Percentiles rank a stretch among this genome's conserved stretches.
These are phyloP conservation scores for Leiothrix lutea DNA, from an alignment of 2,113 vertebrate genomes.

Conservation along the genomic window DNA sequence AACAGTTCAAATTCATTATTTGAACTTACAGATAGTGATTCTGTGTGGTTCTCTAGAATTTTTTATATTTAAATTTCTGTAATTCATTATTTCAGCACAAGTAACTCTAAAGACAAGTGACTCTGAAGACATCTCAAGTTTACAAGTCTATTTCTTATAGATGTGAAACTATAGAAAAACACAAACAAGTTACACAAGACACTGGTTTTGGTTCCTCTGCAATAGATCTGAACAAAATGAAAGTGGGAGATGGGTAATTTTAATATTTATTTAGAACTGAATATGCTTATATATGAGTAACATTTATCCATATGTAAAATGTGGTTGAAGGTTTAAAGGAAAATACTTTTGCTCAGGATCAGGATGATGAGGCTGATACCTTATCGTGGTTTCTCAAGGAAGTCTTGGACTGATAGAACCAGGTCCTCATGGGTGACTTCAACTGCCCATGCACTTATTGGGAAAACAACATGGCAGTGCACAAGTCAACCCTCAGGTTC, in stretches of 20 bases:
- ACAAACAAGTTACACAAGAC: background rate
- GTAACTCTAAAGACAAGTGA: background rate
- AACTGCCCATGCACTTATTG: background rate
- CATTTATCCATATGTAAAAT: background rate
- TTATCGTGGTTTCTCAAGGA: background rate
- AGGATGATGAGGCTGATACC: background rate
- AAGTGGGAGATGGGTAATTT: background rate
- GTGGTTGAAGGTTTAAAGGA: background rate
- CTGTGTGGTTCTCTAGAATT: background rate
- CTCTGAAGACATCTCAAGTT: background rate
- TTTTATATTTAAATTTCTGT: background rate
- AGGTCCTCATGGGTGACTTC: background rate
- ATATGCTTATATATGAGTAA: background rate
- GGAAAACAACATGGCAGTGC: accelerated
- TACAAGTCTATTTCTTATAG: background rate
- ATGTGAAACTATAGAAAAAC: background rate
- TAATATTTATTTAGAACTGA: background rate
- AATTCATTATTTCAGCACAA: background rate
- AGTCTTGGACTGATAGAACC: background rate
- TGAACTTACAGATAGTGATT: background rate
- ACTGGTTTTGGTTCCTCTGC: background rate
- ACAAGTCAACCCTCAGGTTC: background rate
- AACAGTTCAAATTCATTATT: background rate
- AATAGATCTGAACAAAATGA: background rate
- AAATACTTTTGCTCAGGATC: background rate